Conservation (phyloP, 2,113 vertebrate genomes). For the Ancistrus triradiatus region DNA sequence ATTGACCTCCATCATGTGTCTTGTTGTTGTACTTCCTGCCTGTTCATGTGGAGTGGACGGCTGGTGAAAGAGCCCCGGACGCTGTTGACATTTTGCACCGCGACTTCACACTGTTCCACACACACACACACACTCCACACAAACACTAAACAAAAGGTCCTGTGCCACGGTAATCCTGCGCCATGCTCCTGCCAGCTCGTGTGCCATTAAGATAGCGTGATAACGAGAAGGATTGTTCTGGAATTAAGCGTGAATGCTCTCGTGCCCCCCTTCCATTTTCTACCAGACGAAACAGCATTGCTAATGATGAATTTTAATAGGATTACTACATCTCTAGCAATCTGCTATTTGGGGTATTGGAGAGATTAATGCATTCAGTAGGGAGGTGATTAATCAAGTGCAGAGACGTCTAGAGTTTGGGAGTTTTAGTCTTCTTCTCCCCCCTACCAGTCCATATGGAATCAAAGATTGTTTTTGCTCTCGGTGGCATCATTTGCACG, state of each 20-base stretch:
- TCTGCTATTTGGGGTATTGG: conserved; percentile 51
- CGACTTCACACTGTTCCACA: not conserved
- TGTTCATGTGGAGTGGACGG: conserved; percentile 1
- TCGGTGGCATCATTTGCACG: not conserved
- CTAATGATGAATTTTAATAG: conserved; percentile 63
- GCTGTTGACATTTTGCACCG: conserved; percentile 39
- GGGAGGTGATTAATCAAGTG: conserved; percentile 52
- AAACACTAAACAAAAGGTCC: not conserved
- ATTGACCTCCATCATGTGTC: conserved; percentile 14
- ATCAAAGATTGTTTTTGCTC: not conserved
- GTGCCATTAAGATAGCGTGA: conserved; percentile 40
- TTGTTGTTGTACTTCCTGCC: conserved; percentile 9
- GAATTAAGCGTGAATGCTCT: conserved; percentile 53
- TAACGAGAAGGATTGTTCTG: conserved; percentile 52
- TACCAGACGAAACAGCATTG: conserved; percentile 44
- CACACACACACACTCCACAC: not conserved
- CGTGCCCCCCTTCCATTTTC: conserved; percentile 29
- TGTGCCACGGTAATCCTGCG: conserved; percentile 30
- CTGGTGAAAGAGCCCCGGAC: conserved; percentile 7
- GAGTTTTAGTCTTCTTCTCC: no score
- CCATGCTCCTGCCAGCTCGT: conserved; percentile 11
- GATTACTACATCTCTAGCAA: conserved; percentile 59
- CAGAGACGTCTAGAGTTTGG: conserved; percentile 46
- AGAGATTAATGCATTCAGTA: conserved; percentile 55
- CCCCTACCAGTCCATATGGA: no score